Percentiles rank a stretch among this genome's conserved stretches.
phyloP scores from a whole-genome alignment of 2,797 vertebrate genomes.

The Denticeps clupeoides region DNA sequence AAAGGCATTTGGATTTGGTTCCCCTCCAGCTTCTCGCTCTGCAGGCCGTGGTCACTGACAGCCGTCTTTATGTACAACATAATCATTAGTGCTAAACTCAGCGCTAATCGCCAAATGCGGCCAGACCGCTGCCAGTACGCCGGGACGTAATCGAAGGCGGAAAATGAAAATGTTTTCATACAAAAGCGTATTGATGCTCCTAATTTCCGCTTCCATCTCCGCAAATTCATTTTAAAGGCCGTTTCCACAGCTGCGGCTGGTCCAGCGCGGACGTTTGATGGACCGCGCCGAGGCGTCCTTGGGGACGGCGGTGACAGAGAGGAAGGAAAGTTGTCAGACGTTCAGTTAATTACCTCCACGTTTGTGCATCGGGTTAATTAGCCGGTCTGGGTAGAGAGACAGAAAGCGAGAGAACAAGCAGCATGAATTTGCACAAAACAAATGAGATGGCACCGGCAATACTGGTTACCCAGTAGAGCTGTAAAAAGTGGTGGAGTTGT shows the following conservation, averaged over 20 bases:
- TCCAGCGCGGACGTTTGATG: slow-evolving; percentile 46
- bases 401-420: slow-evolving; percentile 29
- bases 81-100: slow-evolving; percentile 30
- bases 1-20: slow-evolving; percentile 38
- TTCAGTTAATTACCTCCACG: slow-evolving; percentile 57
- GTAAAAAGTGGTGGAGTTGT: no score
- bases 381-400: slow-evolving; percentile 49
- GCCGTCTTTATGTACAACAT: slow-evolving; percentile 31
- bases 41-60: slow-evolving; percentile 9
- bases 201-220: no score
- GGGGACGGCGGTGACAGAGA: slow-evolving; percentile 22
- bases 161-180: no score
- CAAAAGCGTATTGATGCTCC: no score
- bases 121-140: no score
- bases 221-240: no score
- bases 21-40: slow-evolving; percentile 31
- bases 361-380: slow-evolving; percentile 60
- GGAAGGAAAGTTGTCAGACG: slow-evolving; percentile 51
- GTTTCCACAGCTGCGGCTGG: no score
- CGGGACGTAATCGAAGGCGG: no score
- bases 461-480: background rate
- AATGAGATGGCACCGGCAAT: slow-evolving; percentile 34
- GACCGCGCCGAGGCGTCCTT: slow-evolving; percentile 29
- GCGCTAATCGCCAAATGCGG: no score
- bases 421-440: slow-evolving; percentile 52